These are phyloP conservation scores for Eristalis pertinax DNA, from an alignment of 2,888 invertebrate species.

Conservation along the genomic window DNA sequence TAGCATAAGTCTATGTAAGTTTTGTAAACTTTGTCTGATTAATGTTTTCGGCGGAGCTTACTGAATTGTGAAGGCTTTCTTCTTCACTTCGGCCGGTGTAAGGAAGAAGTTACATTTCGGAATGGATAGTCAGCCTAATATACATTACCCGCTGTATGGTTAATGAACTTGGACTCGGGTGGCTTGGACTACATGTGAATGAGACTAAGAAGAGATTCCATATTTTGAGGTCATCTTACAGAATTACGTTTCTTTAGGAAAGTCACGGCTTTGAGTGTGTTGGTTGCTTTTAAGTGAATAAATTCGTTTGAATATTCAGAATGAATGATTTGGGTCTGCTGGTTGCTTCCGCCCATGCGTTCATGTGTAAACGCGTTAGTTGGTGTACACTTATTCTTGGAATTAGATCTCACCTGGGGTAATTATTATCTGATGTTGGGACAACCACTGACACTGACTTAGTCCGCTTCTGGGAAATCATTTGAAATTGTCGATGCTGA, in stretches of 20 bases:
- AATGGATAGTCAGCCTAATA: background rate
- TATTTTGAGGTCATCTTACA: background rate
- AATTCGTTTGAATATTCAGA: no score
- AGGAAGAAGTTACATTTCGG: constrained; percentile 14
- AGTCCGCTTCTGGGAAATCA: no score
- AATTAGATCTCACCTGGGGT: no score
- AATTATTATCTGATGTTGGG: no score
- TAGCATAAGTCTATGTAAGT: constrained; percentile 13
- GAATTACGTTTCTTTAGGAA: background rate
- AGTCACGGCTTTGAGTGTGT: no score
- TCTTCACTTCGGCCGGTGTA: background rate
- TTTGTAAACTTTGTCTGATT: background rate
- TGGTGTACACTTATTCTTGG: no score
- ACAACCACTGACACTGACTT: no score
- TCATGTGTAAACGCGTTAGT: no score
- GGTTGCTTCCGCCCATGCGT: no score
- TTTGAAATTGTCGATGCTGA: no score
- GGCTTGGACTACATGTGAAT: background rate
- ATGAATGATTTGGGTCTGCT: no score
- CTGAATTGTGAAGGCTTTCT: constrained; percentile 16
- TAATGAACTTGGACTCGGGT: background rate
- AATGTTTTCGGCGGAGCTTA: background rate
- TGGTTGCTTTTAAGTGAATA: no score
- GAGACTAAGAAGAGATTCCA: background rate
- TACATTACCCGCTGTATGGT: background rate